A percentile compares a stretch with the other conserved stretches of the same genome.
phyloP scores from a whole-genome alignment of 2,113 vertebrate species.

The Planiliza haematocheilus region DNA sequence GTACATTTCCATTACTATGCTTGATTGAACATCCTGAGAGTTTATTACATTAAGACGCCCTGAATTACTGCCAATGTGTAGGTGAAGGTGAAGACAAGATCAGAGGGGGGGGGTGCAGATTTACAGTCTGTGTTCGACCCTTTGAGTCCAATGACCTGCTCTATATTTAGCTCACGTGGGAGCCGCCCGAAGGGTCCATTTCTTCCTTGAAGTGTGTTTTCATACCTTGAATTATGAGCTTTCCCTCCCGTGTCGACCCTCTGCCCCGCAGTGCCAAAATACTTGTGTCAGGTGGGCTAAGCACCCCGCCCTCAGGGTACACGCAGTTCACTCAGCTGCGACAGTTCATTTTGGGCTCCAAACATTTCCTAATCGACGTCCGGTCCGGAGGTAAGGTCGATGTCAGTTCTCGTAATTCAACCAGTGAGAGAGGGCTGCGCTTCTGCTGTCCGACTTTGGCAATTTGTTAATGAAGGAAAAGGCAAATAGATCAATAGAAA shows the following conservation, averaged over 20 bases:
- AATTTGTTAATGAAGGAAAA: constrained; percentile 60
- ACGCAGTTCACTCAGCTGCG: constrained; percentile 45
- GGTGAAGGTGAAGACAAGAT: constrained; percentile 29
- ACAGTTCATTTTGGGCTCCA: constrained; percentile 44
- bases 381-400: constrained; percentile 44
- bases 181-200: constrained; percentile 32
- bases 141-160: not conserved
- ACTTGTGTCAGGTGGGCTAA: constrained; percentile 41
- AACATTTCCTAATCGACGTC: constrained; percentile 45
- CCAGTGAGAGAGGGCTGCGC: constrained; percentile 9
- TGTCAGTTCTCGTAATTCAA: constrained; percentile 63
- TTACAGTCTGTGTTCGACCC: constrained; percentile 3
- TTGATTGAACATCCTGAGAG: constrained; percentile 11
- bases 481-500: constrained; percentile 54
- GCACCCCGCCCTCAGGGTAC: constrained; percentile 23
- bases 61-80: not conserved
- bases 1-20: no score
- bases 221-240: constrained; percentile 52
- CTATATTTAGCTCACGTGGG: constrained; percentile 35
- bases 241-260: constrained; percentile 48
- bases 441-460: constrained; percentile 27
- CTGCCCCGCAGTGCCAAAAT: constrained; percentile 10
- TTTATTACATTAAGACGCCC: not conserved
- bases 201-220: constrained; percentile 51
- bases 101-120: constrained; percentile 7